A percentile compares a stretch with the other conserved stretches of the same genome.
Evolutionary conservation across 1,140 invertebrate species (phyloP).

Genomic region (Nilaparvata lugens): DNA sequence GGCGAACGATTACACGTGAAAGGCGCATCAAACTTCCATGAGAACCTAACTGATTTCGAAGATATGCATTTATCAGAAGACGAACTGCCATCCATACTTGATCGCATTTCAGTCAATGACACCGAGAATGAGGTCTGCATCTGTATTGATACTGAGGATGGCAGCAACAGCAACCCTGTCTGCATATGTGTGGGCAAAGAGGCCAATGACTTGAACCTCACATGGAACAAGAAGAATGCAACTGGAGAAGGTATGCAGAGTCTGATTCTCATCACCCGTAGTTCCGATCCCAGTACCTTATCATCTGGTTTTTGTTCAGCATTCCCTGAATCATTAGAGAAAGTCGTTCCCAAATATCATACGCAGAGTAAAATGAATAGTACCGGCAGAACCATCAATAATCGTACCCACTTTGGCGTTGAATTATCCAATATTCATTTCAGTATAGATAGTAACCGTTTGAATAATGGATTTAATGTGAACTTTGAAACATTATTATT

Average conservation of each 20-base stretch:
- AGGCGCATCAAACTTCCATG: conserved; percentile 30
- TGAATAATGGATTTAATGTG: too few species aligned
- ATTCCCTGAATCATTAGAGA: too few species aligned
- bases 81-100: conserved; percentile 14
- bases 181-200: conserved; percentile 22
- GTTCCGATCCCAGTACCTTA: too few species aligned
- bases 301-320: too few species aligned
- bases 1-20: conserved; percentile 41
- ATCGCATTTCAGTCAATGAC: conserved; percentile 21
- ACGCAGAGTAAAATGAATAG: too few species aligned
- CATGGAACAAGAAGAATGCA: conserved; percentile 16
- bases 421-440: too few species aligned
- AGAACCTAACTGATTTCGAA: conserved; percentile 41
- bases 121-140: conserved; percentile 22
- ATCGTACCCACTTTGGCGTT: too few species aligned
- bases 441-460: too few species aligned
- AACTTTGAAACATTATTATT: too few species aligned
- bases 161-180: conserved; percentile 3
- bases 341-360: too few species aligned
- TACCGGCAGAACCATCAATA: too few species aligned
- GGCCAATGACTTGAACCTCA: conserved; percentile 17
- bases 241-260: conserved; percentile 3
- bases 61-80: conserved; percentile 35
- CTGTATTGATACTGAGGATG: conserved; percentile 14
- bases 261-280: too few species aligned